Base-by-base conservation (phyloP, 2,113 vertebrate genomes). In the Perca schrenkii region DNA sequence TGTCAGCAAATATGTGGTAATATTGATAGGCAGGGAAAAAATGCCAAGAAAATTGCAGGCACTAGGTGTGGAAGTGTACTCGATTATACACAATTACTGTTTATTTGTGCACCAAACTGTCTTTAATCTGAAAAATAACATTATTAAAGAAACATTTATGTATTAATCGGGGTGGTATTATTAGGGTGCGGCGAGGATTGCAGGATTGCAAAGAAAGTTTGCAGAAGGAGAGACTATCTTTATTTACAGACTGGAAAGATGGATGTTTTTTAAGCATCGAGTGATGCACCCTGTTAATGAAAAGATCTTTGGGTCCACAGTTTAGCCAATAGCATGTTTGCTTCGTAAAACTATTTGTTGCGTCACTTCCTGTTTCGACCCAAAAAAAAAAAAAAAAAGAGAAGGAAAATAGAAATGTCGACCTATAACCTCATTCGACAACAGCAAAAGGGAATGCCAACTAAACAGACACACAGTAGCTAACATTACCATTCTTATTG, bases 321-420 rank as follows among this genome's bases (percentile, higher is more conserved):
- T 15, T 67, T 8, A 68, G 16, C 88, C 88, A 93, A 85, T 92
- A 73, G 50, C 13, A 8, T 17, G 1, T 65, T 56, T 4, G 4
- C 47, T 11, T 21, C 0, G 5, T 16, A 43, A 52, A 28, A 53
- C 0, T 4, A 17, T 62, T 7, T 22, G 5, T 46, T 22, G 16
- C 4, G 25, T 68, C 60, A 80, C 71, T 86, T 91, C 87, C 87
- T 65, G 52, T n/a, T 36, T 81, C 8, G 4, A 8, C n/a, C 47
- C 19, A 2, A 43, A 43, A 11, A 43, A 11, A 34, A 0, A 34
- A 34, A 6, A 31, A n/a, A n/a, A 28, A 28, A 28, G 28, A 40
- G 8, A 40, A 40, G 8, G 40, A 40, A 40, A 40, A 10, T 40
- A 40, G 40, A 40, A 40, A 40, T 40, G 40, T 43, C 40, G 40